Conservation (phyloP, 2,797 vertebrate species). For the Malacoraja senta region DNA sequence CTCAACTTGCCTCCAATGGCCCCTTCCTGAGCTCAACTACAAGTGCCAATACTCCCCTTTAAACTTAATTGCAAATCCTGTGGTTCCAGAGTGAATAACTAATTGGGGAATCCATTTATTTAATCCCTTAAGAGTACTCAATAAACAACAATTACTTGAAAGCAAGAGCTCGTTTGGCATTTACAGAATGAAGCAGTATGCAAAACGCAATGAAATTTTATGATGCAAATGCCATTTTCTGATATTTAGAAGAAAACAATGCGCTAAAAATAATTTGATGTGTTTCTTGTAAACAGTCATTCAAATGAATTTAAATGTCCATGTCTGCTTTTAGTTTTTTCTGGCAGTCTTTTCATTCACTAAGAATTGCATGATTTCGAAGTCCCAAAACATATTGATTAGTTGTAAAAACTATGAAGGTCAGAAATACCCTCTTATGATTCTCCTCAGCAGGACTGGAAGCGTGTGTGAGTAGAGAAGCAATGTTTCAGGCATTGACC, state of each 20-base stretch:
- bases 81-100: background rate
- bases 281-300: background rate
- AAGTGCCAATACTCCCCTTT: no score
- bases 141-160: background rate
- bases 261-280: background rate
- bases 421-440: no score
- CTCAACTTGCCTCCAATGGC: background rate
- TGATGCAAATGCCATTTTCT: background rate
- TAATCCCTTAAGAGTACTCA: background rate
- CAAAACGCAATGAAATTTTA: background rate
- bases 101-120: background rate
- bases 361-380: background rate
- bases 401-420: no score
- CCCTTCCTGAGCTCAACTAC: background rate
- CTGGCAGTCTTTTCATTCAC: background rate
- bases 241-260: background rate
- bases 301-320: background rate
- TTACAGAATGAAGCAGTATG: background rate
- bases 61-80: background rate
- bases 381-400: background rate
- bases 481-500: no score
- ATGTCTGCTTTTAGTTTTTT: background rate
- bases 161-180: background rate
- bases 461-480: no score
- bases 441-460: no score